Base-by-base conservation (phyloP, 2,797 vertebrate species). In the Petrocephalus schoutedeni region DNA sequence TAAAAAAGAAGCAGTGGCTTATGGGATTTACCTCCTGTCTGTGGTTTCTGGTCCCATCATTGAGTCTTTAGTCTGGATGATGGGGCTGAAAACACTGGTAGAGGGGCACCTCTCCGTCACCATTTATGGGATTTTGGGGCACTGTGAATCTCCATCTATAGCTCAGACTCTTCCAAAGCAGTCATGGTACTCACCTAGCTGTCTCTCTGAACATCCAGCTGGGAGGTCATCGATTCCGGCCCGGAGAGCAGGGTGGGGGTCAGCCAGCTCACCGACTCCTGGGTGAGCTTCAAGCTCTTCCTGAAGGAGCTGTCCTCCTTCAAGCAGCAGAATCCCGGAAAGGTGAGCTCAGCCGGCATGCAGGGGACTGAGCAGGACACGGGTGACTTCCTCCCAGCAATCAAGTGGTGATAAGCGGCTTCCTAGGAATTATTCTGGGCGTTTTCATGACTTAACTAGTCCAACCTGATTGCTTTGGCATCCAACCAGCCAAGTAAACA, bases 301-400 rank as follows among this genome's bases (percentile, higher is more conserved):
- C 95, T 99, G 88, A 96, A 98, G 93, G 98, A 99, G 95, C 97
- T 97, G 49, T 97, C 97, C 19, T 96, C 96, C 88, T 99, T 99
- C 91, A 99, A 98, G 92, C 97, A 98, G 92, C 97, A 98, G 91
- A 99, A 97, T 91, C 98, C 98, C 0, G 98, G 98, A 89, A 99
- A 99, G 97, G 98, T 97, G 95, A 95, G 90, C 32, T 49, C 90
- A 86, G 8, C 23, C 0, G 45, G 49, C 12, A 0, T 49, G 32
- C 36, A 0, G 74, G 12, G 19, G 28, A 80, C 5, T 49, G 74
- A 80, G 74, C 14, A 8, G 41, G 12, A 32, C 64, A 67, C 12
- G 4, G 64, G 28, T 71, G 28, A 6, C 28, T 71, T 71, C 64
- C 64, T 36, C 32, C 64, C 64, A 36, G 64, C 64, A 6, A 16